Evolutionary conservation across 2,888 invertebrate genomes (phyloP), one percentile per base, ranked within the genome.

Genomic region (Latheticus oryzae): DNA sequence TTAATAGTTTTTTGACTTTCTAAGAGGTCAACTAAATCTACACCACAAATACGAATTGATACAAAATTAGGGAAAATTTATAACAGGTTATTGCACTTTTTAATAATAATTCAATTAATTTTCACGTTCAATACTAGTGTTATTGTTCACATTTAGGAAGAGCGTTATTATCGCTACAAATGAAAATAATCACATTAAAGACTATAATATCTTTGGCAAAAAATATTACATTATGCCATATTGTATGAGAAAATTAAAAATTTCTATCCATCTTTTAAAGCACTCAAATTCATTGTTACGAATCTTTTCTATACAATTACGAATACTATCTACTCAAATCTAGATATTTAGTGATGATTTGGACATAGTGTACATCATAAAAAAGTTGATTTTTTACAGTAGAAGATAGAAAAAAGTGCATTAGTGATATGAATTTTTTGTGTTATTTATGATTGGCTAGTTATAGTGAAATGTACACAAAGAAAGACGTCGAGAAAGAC

Each of bases 141-240:
- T n/a, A n/a, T n/a, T 19, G 15, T 19, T 37, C 7, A 37, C 9
- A 13, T 32, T 47, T 21, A 50, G 50, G 50, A 50, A 50, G 50
- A 50, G 37, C 50, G 16, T 26, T 37, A 38, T 50, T 50, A 38
- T 38, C 50, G 7, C 28, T 50, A 38, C 28, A 1, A 9, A 28
- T 37, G 13, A 50, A 50, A 23, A 9, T 32, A 33, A 33, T 33
- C 12, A 17, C 7, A 17, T 24, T 15, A 23, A 19, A 37, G 11
- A 13, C 19, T 16, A 19, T 19, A 8, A 42, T 26, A 48, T 50
- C 50, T 50, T 50, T 38, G 28, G 50, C 50, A 38, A 38, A 26
- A n/a, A n/a, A n/a, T 17, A 48, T 40, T 30, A 15, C 8, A 24
- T 28, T 8, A 23, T 23, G 7, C 23, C 35, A n/a, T n/a, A n/a